Base-by-base conservation (phyloP, 1,140 invertebrate genomes). In the Carposina sasakii region DNA sequence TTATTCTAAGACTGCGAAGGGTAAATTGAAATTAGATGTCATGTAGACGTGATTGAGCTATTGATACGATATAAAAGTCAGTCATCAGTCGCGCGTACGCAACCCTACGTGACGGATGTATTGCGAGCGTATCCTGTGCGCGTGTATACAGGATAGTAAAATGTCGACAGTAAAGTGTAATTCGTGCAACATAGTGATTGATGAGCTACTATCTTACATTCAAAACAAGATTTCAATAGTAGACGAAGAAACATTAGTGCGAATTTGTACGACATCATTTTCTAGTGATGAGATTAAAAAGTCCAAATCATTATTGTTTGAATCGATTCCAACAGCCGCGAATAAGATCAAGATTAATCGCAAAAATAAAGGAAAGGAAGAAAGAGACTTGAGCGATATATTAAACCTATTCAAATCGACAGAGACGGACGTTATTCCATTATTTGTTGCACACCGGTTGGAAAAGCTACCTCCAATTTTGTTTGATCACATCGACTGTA, bases 181-280 rank as follows among this genome's bases (percentile, higher is more conserved):
- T 33, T 5, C 13, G 3, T 33, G 31, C 15, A 33, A 33, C n/a
- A 13, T 40, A 16, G 36, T 42, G 12, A 48, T 56, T 17, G 23
- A 43, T 15, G 48, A 52, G 20, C 16, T 56, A 5, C 30, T 57
- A 26, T 31, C 48, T 4, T 54, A 53, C 28, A 26, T 54, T 10
- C 44, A 55, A 52, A 49, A 42, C 43, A 60, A 60, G 41, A 10
- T 60, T 12, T 60, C 58, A 4, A 19, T 53, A 5, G 40, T 49
- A n/a, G 58, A 60, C 22, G 58, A 60, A 40, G 48, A 48, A 16
- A 52, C 31, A 1, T 21, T 62, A 20, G 44, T 59, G 23, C 30
- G 34, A 28, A 52, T 60, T 3, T 54, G 54, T 54, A 21, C 22
- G 10, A 48, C 52, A 15, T 9, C 54, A n/a, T 61, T 57, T 19